Evolutionary conservation across 2,113 vertebrate species (phyloP).

Genomic region (Vireo altiloquus): DNA sequence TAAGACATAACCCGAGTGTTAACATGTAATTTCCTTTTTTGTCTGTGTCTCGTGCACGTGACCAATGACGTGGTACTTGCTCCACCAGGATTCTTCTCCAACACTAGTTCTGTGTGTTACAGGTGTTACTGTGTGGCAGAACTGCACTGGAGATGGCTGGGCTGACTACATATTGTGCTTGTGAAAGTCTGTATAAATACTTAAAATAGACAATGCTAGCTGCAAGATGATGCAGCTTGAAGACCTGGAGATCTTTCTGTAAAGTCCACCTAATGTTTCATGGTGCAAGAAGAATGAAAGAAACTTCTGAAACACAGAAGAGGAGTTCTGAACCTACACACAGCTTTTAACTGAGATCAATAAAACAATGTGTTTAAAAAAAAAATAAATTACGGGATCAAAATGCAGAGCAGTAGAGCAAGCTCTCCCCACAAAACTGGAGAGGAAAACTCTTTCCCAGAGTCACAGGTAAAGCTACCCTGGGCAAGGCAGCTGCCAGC

Average conservation of each 20-base stretch:
- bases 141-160: not conserved
- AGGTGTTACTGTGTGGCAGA: not conserved
- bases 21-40: not conserved
- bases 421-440: not conserved
- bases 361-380: not conserved
- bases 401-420: not conserved
- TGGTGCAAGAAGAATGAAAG: not conserved
- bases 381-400: accelerated
- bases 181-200: not conserved
- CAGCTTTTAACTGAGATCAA: not conserved
- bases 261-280: not conserved
- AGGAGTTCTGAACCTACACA: not conserved
- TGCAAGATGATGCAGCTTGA: not conserved
- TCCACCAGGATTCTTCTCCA: not conserved
- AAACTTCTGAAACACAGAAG: not conserved
- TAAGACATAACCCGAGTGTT: not conserved
- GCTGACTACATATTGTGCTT: not conserved
- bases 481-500: not conserved
- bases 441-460: not conserved
- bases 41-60: not conserved
- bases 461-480: not conserved
- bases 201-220: not conserved
- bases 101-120: accelerated
- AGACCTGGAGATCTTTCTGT: not conserved
- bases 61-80: accelerated